phyloP scores from a whole-genome alignment of 1,140 invertebrate species.

The Drosophila melanica region DNA sequence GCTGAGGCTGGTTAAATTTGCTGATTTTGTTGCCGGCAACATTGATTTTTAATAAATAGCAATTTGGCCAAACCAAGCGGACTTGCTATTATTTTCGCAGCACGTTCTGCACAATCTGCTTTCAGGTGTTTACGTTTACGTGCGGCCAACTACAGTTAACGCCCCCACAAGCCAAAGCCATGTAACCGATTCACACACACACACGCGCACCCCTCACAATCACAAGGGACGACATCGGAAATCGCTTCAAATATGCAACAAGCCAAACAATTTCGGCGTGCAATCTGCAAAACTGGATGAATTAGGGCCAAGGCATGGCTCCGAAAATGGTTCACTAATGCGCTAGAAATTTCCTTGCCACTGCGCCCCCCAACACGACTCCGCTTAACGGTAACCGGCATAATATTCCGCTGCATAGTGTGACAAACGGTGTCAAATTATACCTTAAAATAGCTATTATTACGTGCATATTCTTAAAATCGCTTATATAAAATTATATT shows the following conservation, averaged over 20 bases:
- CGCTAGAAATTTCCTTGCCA: conserved; percentile 11
- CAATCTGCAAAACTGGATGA: conserved; percentile 19
- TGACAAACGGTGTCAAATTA: background rate
- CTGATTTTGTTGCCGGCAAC: conserved; percentile 68
- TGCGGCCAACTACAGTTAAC: conserved; percentile 21
- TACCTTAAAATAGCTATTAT: too few relatives aligned
- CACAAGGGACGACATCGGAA: conserved; percentile 23
- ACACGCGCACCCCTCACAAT: too few relatives aligned
- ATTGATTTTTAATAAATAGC: conserved; percentile 82
- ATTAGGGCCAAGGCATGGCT: conserved; percentile 32
- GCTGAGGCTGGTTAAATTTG: conserved; percentile 72
- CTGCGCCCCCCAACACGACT: background rate
- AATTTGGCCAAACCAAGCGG: conserved; percentile 69
- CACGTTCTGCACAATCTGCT: conserved; percentile 48
- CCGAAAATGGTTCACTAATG: conserved; percentile 33
- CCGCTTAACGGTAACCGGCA: background rate
- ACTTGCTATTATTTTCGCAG: conserved; percentile 70
- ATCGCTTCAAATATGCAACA: conserved; percentile 69
- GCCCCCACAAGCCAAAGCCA: too few relatives aligned
- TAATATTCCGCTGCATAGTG: conserved; percentile 15
- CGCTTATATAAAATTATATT: background rate
- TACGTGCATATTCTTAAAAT: too few relatives aligned
- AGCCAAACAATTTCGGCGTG: conserved; percentile 22
- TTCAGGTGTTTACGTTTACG: conserved; percentile 45
- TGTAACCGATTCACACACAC: too few relatives aligned